Base-by-base conservation (phyloP, 1,140 invertebrate species). In the Brachionus manjavacas region DNA sequence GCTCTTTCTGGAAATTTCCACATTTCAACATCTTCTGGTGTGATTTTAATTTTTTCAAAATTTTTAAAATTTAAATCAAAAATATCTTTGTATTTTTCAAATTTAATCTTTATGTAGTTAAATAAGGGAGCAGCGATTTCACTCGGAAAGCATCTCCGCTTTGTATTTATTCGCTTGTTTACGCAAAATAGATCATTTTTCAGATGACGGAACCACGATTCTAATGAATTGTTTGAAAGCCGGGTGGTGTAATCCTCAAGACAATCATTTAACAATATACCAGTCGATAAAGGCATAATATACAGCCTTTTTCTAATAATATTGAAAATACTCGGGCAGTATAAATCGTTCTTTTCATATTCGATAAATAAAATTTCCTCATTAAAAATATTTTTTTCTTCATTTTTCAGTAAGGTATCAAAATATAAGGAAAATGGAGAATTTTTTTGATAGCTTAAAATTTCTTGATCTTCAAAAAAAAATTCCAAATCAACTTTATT, bases 401-500 rank as follows among this genome's bases (percentile, higher is more conserved):
- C 28, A 35, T 70, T 31, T 35, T 39, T 16, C 6, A 70, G n/a
- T 11, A 70, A 39, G 35, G 35, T 39, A n/a, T 70, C 66, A 39
- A 35, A 70, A 70, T 70, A 70, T 6, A 3, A n/a, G n/a, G 66
- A 39, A 70, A 70, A 70, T 70, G 66, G 66, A 16, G 66, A 70
- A 39, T 70, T 14, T 16, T 70, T 31, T 70, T 70, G 25, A 70
- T 70, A 70, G n/a, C 66, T 70, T 35, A 3, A 39, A 35, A 14
- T n/a, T 14, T 70, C 66, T 39, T 70, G 25, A 4, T 31, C 31
- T 12, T n/a, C 28, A 16, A 11, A 70, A 16, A 35, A 70, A 39
- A 7, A n/a, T 52, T 52, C 12, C 12, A 52, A 70, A 70, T 70
- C 16, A 9, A 39, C 35, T 14, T 70, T 7, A 35, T n/a, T 39